Evolutionary conservation across 2,888 invertebrate species (phyloP), one percentile per base, ranked within the genome.

Genomic region (Cataglyphis cursor): DNA sequence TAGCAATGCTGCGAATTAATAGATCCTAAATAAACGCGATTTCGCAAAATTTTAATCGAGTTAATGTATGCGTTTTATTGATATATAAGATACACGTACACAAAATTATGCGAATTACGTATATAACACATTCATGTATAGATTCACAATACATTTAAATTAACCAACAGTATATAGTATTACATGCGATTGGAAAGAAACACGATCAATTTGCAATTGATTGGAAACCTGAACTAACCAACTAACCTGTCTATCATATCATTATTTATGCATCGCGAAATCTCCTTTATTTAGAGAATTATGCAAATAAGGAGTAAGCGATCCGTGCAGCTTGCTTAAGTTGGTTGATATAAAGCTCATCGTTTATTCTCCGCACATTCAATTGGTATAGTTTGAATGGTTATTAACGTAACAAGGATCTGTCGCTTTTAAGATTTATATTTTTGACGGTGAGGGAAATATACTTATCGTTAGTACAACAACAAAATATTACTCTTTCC

Each of bases 21-120:
- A 15, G 51, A 8, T 8, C 28, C 38, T 12, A 80, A 59, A 59
- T 59, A 72, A 80, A 44, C 38, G 59, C 12, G 73, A 59, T 48
- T 70, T 73, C 1, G 35, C 44, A 31, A 72, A 59, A 80, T 59
- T 44, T 57, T 35, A 12, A 59, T 78, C 59, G 3, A 66, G 51
- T 51, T 68, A 38, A 68, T 57, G 12, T 15, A 28, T 68, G 3
- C n/a, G 18, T 59, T 31, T 18, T 31, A 15, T 21, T 12, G 12
- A 3, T 54, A n/a, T 66, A 31, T 24, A 28, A 24, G 15, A 44
- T 15, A 18, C 12, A 41, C n/a, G 48, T 2, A 9, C 12, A 24
- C 24, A 12, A 24, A 48, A 72, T 80, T 73, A 59, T 57, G 35
- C 59, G 18, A 21, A 80, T 51, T 6, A 18, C 51, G 8, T 48